These are phyloP conservation scores for Ylistrum balloti DNA, from an alignment of 1,140 invertebrate genomes.

Conservation along the genomic window DNA sequence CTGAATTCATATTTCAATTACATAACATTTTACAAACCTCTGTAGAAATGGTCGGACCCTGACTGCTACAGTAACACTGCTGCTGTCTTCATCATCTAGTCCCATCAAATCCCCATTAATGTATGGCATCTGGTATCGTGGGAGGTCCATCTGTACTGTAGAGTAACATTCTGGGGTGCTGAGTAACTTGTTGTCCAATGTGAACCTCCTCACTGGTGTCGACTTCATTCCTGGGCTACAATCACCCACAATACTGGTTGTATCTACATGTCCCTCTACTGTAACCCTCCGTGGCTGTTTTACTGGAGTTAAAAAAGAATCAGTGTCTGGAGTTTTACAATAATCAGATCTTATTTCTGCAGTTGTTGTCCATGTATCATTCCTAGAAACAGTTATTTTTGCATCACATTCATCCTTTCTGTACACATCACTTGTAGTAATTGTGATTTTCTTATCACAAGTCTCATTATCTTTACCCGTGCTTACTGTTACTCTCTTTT, in stretches of 20 bases:
- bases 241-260: neutral
- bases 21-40: slow-evolving; percentile 67
- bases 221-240: slow-evolving; percentile 46
- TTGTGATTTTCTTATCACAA: slow-evolving; percentile 35
- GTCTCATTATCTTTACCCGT: neutral
- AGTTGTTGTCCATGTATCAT: slow-evolving; percentile 30
- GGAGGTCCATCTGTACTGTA: slow-evolving; percentile 74
- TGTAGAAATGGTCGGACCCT: slow-evolving; percentile 86
- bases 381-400: slow-evolving; percentile 8
- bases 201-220: slow-evolving; percentile 69
- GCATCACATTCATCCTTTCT: slow-evolving; percentile 37
- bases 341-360: neutral
- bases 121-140: slow-evolving; percentile 55
- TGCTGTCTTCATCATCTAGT: slow-evolving; percentile 71
- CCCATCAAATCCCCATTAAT: slow-evolving; percentile 49
- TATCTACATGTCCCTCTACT: slow-evolving; percentile 28
- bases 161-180: slow-evolving; percentile 80
- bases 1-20: too few species aligned
- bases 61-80: slow-evolving; percentile 85
- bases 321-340: slow-evolving; percentile 52
- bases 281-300: slow-evolving; percentile 43
- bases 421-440: neutral
- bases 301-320: slow-evolving; percentile 56
- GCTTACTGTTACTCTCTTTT: slow-evolving; percentile 34
- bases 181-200: slow-evolving; percentile 70